These are phyloP conservation scores for Cyclophora albipunctata DNA, from an alignment of 2,888 invertebrate species.

Conservation along the genomic window DNA sequence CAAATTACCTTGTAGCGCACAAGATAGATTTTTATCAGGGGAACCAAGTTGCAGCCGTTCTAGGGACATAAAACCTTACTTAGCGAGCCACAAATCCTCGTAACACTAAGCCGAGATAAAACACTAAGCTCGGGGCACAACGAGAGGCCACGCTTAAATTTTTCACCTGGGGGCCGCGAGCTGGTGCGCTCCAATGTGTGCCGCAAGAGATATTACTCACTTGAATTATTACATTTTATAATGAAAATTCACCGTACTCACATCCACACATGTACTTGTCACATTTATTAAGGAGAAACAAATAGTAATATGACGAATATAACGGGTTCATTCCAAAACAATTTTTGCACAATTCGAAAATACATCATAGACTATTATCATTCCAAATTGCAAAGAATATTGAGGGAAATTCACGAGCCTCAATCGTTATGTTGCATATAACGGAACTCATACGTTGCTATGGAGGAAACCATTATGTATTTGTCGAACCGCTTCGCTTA, in stretches of 20 bases:
- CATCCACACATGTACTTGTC: slow-evolving; percentile 28
- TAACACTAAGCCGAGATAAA: slow-evolving; percentile 74
- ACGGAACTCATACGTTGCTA: slow-evolving; percentile 18
- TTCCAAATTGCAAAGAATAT: slow-evolving; percentile 7
- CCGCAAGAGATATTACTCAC: slow-evolving; percentile 62
- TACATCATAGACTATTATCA: background rate
- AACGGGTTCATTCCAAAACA: too few relatives aligned
- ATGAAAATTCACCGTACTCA: slow-evolving; percentile 48
- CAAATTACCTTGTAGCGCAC: slow-evolving; percentile 30
- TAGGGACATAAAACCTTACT: slow-evolving; percentile 72
- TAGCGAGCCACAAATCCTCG: slow-evolving; percentile 74
- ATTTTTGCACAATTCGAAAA: too few relatives aligned
- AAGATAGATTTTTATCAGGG: slow-evolving; percentile 60
- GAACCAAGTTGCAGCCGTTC: slow-evolving; percentile 61
- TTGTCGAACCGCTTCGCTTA: slow-evolving; percentile 46
- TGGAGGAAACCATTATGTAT: slow-evolving; percentile 38
- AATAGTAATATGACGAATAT: too few relatives aligned
- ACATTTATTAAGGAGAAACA: too few relatives aligned
- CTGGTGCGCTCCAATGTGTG: slow-evolving; percentile 36
- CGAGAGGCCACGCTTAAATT: slow-evolving; percentile 62
- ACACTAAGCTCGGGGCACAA: slow-evolving; percentile 67
- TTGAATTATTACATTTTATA: slow-evolving; percentile 63
- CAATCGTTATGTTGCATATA: slow-evolving; percentile 12
- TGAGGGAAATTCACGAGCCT: slow-evolving; percentile 10
- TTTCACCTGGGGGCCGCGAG: slow-evolving; percentile 62